Base-by-base conservation (phyloP, 2,888 invertebrate species). In the Catocala fraxini region DNA sequence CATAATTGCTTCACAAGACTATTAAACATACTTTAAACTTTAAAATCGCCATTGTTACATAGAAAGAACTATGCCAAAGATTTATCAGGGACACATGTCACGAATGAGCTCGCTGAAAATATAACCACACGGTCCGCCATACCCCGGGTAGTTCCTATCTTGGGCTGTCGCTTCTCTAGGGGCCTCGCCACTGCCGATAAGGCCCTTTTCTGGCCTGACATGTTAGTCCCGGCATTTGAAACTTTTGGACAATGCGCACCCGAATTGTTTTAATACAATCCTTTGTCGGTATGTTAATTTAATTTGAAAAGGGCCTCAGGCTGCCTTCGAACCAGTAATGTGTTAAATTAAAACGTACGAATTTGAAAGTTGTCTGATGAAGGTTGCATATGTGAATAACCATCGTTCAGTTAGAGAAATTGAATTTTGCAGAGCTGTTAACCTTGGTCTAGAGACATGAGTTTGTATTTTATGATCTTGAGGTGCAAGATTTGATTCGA, bases 181-280 rank as follows among this genome's bases (percentile, higher is more conserved):
- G 43, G 45, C 43, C 48, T 49, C 6, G 5, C 15, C 7, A 4
- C 13, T 13, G 5, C 12, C 48, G 62, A 65, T 57, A 65, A 65
- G 47, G 41, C 54, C 42, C 51, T 33, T 63, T 42, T 62, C 62
- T 49, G 59, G 59, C 56, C 42, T 48, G 59, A 66, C 64, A 67
- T 33, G 51, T 68, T 61, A 56, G 68, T 52, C 57, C 45, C 51
- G 53, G 53, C 34, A 64, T 62, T 62, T 46, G 47, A 62, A 68
- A 73, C 58, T 60, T 68, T 63, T 43, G 35, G 39, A 68, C 71
- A 69, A 63, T 62, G 57, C 63, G 49, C 56, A 39, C 59, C 64
- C 68, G 55, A 57, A 68, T 64, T 72, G 66, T 72, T 72, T 70
- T 33, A 64, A 12, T 51, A 51, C 48, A 56, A 53, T 48, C 63